Base-by-base conservation (phyloP, 2,113 vertebrate genomes). In the Colius striatus region DNA sequence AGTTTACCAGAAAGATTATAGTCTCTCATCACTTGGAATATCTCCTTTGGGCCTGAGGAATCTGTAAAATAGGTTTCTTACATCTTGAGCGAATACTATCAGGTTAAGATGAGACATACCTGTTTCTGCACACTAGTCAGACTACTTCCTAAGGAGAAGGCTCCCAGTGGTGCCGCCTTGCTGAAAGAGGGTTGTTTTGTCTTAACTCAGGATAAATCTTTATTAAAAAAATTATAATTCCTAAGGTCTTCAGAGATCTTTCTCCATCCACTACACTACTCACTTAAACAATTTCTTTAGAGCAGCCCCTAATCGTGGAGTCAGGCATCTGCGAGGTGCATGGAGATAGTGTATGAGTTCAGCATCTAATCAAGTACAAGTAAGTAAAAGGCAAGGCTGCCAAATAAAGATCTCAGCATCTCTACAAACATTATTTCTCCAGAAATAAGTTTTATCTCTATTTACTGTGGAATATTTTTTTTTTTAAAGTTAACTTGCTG, bases 401-500 rank as follows among this genome's bases (percentile, higher is more conserved):
- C 29, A 72, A 82, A 84, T 20, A 77, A 74, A 29, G 7, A 50
- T 27, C 26, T 57, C 47, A 55, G 18, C 7, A 51, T 68, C 10
- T 75, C 48, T 16, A 43, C 25, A 82, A 25, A 68, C 5, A 48
- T n/a, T 57, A 66, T 66, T 4, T 16, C 13, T 89, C 11, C 22
- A 71, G 41, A 77, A 81, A 71, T 26, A 29, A 58, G 41, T 87
- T 84, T 21, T 30, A 74, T 32, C 7, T 75, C 34, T 58, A 6
- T 6, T 82, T 61, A 18, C 15, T 38, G 6, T 0, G 51, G 38
- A 51, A 62, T 32, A n/a, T 50, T 55, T 1, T 14, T n/a, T n/a
- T n/a, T n/a, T n/a, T n/a, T n/a, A n/a, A 30, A 51, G 51, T 1
- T 5, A 43, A 61, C 10, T 51, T 53, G 4, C 5, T 22, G 20